phyloP scores from a whole-genome alignment of 35 echinoderm and acorn worm species.

The Hemicentrotus pulcherrimus region DNA sequence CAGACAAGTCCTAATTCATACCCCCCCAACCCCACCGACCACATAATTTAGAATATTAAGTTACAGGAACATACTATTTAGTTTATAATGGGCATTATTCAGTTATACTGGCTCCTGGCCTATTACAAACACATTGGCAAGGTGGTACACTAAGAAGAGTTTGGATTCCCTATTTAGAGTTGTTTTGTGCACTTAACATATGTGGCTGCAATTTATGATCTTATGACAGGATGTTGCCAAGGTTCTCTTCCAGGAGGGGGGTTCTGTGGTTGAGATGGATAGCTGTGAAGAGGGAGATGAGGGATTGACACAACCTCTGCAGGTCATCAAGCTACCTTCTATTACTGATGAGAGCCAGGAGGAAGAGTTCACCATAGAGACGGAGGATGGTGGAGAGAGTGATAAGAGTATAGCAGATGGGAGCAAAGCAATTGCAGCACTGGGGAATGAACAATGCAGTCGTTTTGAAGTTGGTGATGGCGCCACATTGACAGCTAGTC shows the following conservation, averaged over 20 bases:
- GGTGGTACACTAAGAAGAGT: too few species aligned
- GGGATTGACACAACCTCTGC: neutral
- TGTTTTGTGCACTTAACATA: too few species aligned
- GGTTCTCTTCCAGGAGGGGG: constrained; percentile 24
- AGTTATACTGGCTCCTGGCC: too few species aligned
- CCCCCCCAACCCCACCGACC: too few species aligned
- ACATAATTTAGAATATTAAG: too few species aligned
- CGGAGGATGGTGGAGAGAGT: constrained; percentile 27
- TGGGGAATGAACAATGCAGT: neutral
- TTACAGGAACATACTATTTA: too few species aligned
- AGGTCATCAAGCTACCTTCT: constrained; percentile 1
- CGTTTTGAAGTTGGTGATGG: too few species aligned
- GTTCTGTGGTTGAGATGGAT: constrained; percentile 15
- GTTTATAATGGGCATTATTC: too few species aligned
- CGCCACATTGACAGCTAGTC: neutral
- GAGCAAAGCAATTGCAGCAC: constrained; percentile 1
- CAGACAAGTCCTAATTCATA: too few species aligned
- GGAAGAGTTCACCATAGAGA: constrained; percentile 40
- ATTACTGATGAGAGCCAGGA: constrained; percentile 42
- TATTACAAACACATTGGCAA: too few species aligned
- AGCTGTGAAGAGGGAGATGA: neutral
- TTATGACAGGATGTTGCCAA: constrained; percentile 28
- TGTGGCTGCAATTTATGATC: neutral
- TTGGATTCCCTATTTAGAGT: too few species aligned
- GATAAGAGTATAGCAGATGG: neutral